Percentiles rank a stretch among this genome's conserved stretches.
These are phyloP conservation scores for Amblyjoppa proteus DNA, from an alignment of 2,888 invertebrate species.

Conservation along the genomic window DNA sequence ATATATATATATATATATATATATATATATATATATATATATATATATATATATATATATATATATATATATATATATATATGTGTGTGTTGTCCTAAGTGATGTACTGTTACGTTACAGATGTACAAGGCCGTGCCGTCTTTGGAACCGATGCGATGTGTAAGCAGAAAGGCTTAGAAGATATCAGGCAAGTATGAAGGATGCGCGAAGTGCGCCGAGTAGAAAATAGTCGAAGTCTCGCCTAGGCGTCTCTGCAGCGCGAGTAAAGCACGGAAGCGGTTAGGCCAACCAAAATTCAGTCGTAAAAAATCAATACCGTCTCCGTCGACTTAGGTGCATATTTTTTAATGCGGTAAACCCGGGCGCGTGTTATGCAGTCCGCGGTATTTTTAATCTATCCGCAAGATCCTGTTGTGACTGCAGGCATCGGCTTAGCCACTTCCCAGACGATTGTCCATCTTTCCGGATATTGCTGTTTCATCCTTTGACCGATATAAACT, in stretches of 20 bases:
- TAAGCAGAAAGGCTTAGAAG: constrained; percentile 64
- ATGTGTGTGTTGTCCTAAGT: neutral
- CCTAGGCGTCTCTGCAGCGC: neutral
- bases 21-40: too few species aligned
- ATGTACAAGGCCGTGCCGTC: constrained; percentile 32
- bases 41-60: too few species aligned
- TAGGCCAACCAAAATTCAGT: neutral
- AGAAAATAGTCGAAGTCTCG: constrained; percentile 49
- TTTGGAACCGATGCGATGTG: constrained; percentile 62
- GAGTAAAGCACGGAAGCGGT: neutral
- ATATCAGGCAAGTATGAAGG: constrained; percentile 63
- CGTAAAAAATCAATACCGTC: neutral
- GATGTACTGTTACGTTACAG: constrained; percentile 37
- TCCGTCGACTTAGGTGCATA: neutral
- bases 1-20: too few species aligned
- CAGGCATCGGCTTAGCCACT: neutral
- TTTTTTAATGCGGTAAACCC: constrained; percentile 15
- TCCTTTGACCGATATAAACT: neutral
- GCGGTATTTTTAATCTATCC: constrained; percentile 23
- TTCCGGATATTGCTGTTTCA: neutral
- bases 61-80: too few species aligned
- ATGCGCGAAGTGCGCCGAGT: constrained; percentile 20
- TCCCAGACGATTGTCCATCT: neutral
- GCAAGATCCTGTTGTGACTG: constrained; percentile 52
- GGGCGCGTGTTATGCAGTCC: neutral